Conservation (phyloP, 2,888 invertebrate species). For the Drosophila melanosoma region DNA sequence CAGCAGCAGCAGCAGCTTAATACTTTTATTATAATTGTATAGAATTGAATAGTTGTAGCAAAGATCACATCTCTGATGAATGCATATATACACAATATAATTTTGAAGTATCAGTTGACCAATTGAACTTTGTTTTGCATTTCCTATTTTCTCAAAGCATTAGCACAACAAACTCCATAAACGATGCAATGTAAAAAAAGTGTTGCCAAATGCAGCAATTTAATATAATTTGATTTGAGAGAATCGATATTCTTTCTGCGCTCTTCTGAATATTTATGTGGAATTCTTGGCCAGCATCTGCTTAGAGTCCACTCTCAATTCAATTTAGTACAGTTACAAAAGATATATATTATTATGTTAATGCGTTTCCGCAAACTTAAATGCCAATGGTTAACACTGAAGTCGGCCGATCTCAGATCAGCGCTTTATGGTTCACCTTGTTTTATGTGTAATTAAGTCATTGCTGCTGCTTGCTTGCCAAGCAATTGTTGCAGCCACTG, state of each 20-base stretch:
- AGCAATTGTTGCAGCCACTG: slow-evolving; percentile 40
- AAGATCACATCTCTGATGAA: neutral
- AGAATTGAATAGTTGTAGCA: neutral
- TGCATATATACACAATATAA: neutral
- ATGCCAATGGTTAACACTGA: slow-evolving; percentile 1
- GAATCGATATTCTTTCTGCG: neutral
- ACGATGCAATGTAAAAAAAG: too few species aligned
- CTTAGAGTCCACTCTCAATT: neutral
- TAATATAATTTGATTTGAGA: neutral
- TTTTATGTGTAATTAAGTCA: slow-evolving; percentile 48
- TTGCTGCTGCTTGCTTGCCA: slow-evolving; percentile 48
- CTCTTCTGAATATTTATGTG: neutral
- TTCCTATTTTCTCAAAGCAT: neutral
- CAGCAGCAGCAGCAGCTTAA: neutral
- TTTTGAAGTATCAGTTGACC: neutral
- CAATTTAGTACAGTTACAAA: neutral
- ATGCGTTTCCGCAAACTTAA: slow-evolving; percentile 18
- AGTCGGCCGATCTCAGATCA: slow-evolving; percentile 23
- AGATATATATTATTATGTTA: neutral
- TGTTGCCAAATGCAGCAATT: neutral
- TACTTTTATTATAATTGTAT: neutral
- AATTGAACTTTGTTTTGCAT: neutral
- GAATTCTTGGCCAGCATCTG: neutral
- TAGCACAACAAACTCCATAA: too few species aligned
- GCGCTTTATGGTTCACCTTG: slow-evolving; percentile 41